Evolutionary conservation across 2,888 invertebrate species (phyloP).

Genomic region (Lobophora halterata): DNA sequence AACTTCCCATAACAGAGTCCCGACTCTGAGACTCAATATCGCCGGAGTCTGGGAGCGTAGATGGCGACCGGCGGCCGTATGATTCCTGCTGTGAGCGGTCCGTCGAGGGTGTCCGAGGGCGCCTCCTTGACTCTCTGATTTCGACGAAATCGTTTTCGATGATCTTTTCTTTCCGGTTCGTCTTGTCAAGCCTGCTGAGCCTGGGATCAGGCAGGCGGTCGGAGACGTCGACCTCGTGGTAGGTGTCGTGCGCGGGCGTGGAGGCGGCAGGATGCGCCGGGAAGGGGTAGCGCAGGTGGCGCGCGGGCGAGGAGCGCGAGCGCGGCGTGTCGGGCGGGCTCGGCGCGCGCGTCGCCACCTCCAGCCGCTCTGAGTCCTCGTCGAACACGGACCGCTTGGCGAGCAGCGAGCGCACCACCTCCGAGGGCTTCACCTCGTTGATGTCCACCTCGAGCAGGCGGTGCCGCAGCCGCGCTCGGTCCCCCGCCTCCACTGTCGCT

Average conservation of each 20-base stretch:
- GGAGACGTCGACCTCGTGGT: conserved; percentile 9
- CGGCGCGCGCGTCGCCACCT: conserved; percentile 92
- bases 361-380: conserved; percentile 95
- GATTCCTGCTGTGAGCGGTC: conserved; percentile 42
- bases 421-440: conserved; percentile 93
- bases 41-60: conserved; percentile 28
- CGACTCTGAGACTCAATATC: conserved; percentile 42
- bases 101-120: conserved; percentile 78
- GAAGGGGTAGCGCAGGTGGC: conserved; percentile 78
- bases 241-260: conserved; percentile 25
- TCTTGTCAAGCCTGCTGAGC: conserved; percentile 44
- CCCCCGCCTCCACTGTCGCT: conserved; percentile 79
- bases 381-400: conserved; percentile 97
- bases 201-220: conserved; percentile 38
- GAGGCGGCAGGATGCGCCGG: conserved; percentile 87
- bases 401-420: conserved; percentile 94
- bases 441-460: conserved; percentile 90
- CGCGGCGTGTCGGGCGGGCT: conserved; percentile 64
- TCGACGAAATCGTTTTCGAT: conserved; percentile 48
- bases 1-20: conserved; percentile 31
- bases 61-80: conserved; percentile 41
- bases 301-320: conserved; percentile 64
- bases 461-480: conserved; percentile 83
- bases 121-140: conserved; percentile 60
- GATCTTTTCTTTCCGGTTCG: conserved; percentile 38